Base-by-base conservation (phyloP, 2,888 invertebrate species). In the Merodon equestris region DNA sequence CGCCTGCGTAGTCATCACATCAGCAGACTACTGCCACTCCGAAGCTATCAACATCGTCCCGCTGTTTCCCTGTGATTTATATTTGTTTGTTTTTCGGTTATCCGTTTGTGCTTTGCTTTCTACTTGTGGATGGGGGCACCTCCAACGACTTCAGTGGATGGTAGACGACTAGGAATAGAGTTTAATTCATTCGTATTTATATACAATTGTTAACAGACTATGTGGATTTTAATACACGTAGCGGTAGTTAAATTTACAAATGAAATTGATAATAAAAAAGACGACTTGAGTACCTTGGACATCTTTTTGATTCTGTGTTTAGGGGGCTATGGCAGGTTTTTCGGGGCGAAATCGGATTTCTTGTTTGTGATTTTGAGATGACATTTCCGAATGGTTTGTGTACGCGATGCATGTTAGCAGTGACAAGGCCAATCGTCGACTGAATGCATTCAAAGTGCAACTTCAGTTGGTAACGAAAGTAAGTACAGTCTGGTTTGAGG, bases 1-100 rank as follows among this genome's bases (percentile, higher is more conserved):
- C 82, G 7, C 83, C 84, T 53, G 81, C 85, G 83, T 86, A 85
- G 82, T 82, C 9, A 3, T 27, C 27, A 7, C 27, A 27, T 7
- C 27, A 27, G 27, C 27, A 27, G 27, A 27, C 27, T 27, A 2
- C 27, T 27, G 27, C 27, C 27, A 27, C 27, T 27, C 27, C 27
- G 2, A 4, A 42, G 45, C n/a, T 18, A 5, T 14, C 12, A 13
- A 5, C 14, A 12, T 12, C 36, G 17, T 15, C 15, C 1, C 45
- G 10, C 17, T 17, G 17, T 47, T 3, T 4, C 50, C 66, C 56
- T 67, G 57, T 67, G 67, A 67, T 67, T 67, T 67, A 27, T 7
- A 27, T 27, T 45, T 63, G 1, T 15, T 12, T 51, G 13, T 54
- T 12, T 27, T 36, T 47, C 4, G 5, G 10, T 47, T 54, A 38